Base-by-base conservation (phyloP, 2,888 invertebrate species). In the Acheta domesticus region DNA sequence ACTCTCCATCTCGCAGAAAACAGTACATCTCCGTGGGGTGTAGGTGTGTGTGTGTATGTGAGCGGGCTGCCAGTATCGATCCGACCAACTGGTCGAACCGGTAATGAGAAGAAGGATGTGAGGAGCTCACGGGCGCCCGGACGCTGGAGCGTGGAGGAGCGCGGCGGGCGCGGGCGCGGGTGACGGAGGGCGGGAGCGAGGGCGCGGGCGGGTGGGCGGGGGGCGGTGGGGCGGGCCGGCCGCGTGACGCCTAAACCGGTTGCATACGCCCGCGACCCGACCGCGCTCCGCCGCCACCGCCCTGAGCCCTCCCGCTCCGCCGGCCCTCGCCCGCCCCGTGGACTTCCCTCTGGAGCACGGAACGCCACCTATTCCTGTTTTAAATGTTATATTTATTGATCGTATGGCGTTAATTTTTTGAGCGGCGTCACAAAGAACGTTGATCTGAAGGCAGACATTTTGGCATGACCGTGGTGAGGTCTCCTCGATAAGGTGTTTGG, bases 181-280 rank as follows among this genome's bases (percentile, higher is more conserved):
- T 14, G 78, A 48, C 21, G 73, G 36, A 48, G 16, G 76, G 76
- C 36, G 36, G 76, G 76, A n/a, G 49, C 36, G 36, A 36, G 36
- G 8, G 36, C 36, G 36, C 0, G 36, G 36, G 36, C 36, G 36
- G 8, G 14, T 16, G 14, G 62, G 4, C 4, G 16, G 62, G 1
- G 62, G 16, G 62, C 4, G 62, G 50, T 16, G 19, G 78, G 36
- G 14, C 21, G 36, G 73, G 16, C 23, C 23, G 20, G 36, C 23
- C 23, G 12, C 19, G 49, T 77, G 77, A 49, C 77, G 62, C 62
- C 62, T n/a, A 62, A 62, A 62, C 62, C 62, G 62, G 62, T 62
- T 62, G 62, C 62, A 19, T 62, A n/a, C 62, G 16, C 62, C 62
- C 62, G 14, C 62, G 14, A 62, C n/a, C 62, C 62, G 36, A 36